phyloP scores from a whole-genome alignment of 2,113 vertebrate genomes.

The Chunga burmeisteri region DNA sequence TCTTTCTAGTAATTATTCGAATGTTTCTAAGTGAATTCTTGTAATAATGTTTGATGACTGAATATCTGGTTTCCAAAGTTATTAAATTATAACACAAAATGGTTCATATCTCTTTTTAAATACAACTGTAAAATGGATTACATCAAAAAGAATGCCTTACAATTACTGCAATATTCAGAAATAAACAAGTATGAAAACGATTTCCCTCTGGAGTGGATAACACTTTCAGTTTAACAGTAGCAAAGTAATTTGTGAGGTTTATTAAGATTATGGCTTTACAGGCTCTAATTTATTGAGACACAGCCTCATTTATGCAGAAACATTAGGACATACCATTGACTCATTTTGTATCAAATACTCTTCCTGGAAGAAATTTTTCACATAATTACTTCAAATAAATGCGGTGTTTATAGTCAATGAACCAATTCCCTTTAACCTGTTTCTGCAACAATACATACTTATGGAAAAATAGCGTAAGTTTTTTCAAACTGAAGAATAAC shows the following conservation, averaged over 20 bases:
- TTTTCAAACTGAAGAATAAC: neutral
- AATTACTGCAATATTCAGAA: slow-evolving; percentile 26
- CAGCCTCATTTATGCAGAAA: slow-evolving; percentile 36
- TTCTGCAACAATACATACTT: neutral
- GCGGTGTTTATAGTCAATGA: slow-evolving; percentile 25
- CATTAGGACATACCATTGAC: neutral
- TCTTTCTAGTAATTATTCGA: neutral
- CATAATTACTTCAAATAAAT: slow-evolving; percentile 59
- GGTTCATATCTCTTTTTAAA: neutral
- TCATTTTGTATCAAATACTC: slow-evolving; percentile 39
- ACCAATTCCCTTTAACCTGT: slow-evolving; percentile 10
- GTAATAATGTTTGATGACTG: neutral
- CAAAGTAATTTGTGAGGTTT: slow-evolving; percentile 54
- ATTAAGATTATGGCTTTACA: slow-evolving; percentile 49
- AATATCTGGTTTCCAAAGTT: neutral
- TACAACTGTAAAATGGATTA: neutral
- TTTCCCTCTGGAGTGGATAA: slow-evolving; percentile 36
- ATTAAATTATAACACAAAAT: neutral
- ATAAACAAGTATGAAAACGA: slow-evolving; percentile 40
- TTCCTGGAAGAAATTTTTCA: slow-evolving; percentile 31
- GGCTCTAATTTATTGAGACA: slow-evolving; percentile 53
- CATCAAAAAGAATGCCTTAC: neutral
- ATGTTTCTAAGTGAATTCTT: neutral
- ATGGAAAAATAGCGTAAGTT: neutral
- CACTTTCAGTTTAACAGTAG: slow-evolving; percentile 18